Evolutionary conservation across 2,888 invertebrate species (phyloP), one percentile per base, ranked within the genome.

Genomic region (Macaria notata): DNA sequence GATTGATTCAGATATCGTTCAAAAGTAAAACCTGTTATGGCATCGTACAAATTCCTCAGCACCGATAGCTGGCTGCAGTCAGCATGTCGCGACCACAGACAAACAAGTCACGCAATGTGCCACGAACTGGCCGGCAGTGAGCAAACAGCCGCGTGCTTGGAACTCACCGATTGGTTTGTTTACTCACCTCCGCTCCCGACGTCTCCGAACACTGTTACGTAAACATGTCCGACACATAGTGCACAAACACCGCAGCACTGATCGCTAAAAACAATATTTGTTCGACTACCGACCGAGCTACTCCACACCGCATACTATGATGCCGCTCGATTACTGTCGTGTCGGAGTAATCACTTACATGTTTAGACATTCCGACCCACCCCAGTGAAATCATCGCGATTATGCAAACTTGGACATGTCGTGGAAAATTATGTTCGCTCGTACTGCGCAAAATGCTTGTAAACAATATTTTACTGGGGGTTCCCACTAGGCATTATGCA

Each of bases 221-320:
- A 81, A 84, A 83, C 80, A 81, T 81, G 82, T 84, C 75, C 68
- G 71, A 83, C 83, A 81, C 73, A 70, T 73, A 73, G 75, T 72
- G 75, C 78, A 77, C 86, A 88, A 86, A 89, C 85, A 86, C 73
- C 72, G 76, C 75, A 77, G 80, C 83, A 83, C 85, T 89, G 87
- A 89, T 90, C 90, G 82, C 81, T 86, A 83, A 81, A 84, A 86
- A 90, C 83, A 90, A 91, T 91, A 89, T 88, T 91, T 87, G 79
- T 85, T 83, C 78, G 76, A 76, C 76, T 79, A 81, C 82, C 73
- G 78, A 69, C 70, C 70, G 72, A 70, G 71, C 73, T 70, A 62
- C 64, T 68, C 65, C 65, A 72, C 56, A 63, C 62, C 53, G 51
- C 63, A 55, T 19, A 19, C 19, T 19, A 19, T 19, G 19, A 19